Base-by-base conservation (phyloP, 1,140 invertebrate genomes). In the Plectrocnemia conspersa region DNA sequence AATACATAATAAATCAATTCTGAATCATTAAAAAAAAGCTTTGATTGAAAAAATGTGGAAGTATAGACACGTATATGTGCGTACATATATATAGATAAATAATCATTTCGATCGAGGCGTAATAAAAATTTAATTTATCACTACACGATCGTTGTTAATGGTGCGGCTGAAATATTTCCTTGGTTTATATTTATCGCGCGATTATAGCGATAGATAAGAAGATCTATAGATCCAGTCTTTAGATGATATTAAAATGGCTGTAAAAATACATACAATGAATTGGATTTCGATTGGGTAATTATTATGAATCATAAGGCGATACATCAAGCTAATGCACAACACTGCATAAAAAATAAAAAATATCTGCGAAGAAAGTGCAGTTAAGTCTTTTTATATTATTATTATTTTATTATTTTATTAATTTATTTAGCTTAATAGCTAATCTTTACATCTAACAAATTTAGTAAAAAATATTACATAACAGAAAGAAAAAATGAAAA, bases 1-100 rank as follows among this genome's bases (percentile, higher is more conserved):
- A 50, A 50, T 50, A 23, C 47, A 36, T 50, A 50, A 50, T 50
- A 50, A 50, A 50, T 50, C 47, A 50, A 50, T 33, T 47, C 45
- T 27, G 45, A 27, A 32, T 47, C 45, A 47, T 47, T 47, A 47
- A 47, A 47, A n/a, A 47, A 47, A 47, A 25, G 45, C 45, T 47
- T 47, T n/a, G n/a, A n/a, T n/a, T n/a, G n/a, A n/a, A n/a, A n/a
- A n/a, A n/a, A n/a, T n/a, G n/a, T n/a, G n/a, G n/a, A n/a, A n/a
- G n/a, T n/a, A n/a, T n/a, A n/a, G 41, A 40, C 15, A 13, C n/a
- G 36, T 2, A 19, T 19, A 9, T 22, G 16, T 18, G 24, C 18
- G 40, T 42, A n/a, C 24, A 40, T 40, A 40, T 15, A 15, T 18
- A 40, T 40, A 18, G 9, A 40, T 40, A n/a, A n/a, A n/a, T n/a